phyloP scores from a whole-genome alignment of 2,113 vertebrate genomes.

The Podarcis raffonei region DNA sequence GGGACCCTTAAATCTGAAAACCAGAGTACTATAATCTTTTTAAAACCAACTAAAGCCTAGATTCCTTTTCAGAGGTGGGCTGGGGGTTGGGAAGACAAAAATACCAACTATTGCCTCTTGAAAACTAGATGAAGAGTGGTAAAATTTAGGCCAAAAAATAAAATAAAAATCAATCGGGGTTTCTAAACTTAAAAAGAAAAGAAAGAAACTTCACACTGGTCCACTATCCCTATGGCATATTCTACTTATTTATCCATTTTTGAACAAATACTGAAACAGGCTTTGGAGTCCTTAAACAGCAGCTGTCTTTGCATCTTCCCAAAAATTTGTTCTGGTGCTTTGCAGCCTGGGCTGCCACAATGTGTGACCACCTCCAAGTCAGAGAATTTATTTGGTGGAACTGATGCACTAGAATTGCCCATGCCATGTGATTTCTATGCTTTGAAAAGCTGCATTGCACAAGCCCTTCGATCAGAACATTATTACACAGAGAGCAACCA shows the following conservation, averaged over 20 bases:
- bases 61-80: background rate
- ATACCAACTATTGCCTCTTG: background rate
- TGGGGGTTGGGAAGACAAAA: background rate
- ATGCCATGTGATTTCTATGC: conserved; percentile 25
- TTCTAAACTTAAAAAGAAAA: background rate
- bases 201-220: background rate
- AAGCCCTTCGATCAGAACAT: conserved; percentile 50
- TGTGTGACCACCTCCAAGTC: conserved; percentile 9
- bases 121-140: background rate
- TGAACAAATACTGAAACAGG: conserved; percentile 26
- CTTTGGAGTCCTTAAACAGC: conserved; percentile 26
- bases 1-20: background rate
- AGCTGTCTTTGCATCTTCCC: conserved; percentile 25
- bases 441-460: conserved; percentile 53
- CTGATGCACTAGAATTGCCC: conserved; percentile 16
- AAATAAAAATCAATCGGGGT: background rate
- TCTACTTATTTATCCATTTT: background rate
- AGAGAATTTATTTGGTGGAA: conserved; percentile 47
- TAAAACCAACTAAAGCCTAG: accelerated
- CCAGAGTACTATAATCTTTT: background rate
- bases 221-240: background rate
- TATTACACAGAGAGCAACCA: conserved; percentile 16
- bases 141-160: background rate
- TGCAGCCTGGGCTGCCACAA: conserved; percentile 21
- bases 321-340: conserved; percentile 11